phyloP scores from a whole-genome alignment of 1,140 invertebrate genomes.

The Diachasmimorpha longicaudata region DNA sequence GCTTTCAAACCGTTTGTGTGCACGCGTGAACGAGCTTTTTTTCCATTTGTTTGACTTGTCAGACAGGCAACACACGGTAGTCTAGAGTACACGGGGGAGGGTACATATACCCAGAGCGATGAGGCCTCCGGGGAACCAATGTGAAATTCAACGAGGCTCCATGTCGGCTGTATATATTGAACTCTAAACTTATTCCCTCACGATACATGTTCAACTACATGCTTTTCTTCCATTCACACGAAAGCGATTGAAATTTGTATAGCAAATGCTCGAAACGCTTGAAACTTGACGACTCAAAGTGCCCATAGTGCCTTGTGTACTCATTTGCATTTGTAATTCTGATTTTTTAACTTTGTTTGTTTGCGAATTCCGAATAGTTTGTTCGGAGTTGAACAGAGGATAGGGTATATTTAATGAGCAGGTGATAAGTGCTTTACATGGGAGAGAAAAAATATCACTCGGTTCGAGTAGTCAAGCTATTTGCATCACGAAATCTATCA shows the following conservation, averaged over 20 bases:
- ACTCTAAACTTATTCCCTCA: not conserved
- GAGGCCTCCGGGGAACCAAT: conserved; percentile 1
- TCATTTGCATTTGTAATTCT: not conserved
- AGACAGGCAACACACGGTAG: not conserved
- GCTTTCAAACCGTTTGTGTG: not conserved
- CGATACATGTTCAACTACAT: not conserved
- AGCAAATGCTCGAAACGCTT: not conserved
- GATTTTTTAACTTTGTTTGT: too few species aligned
- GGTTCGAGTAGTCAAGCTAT: too few species aligned
- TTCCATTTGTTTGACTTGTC: conserved; percentile 7
- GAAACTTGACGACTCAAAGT: not conserved
- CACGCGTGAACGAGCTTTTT: not conserved
- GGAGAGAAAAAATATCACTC: too few species aligned
- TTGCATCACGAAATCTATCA: too few species aligned
- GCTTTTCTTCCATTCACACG: not conserved
- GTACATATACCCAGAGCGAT: not conserved
- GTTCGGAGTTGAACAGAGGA: too few species aligned
- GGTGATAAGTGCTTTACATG: too few species aligned
- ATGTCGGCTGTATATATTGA: conserved; percentile 4
- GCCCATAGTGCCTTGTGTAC: not conserved
- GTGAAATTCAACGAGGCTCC: conserved; percentile 8
- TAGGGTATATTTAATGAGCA: too few species aligned
- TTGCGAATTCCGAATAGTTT: too few species aligned
- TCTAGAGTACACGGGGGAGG: not conserved
- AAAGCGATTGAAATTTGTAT: not conserved